Conservation (phyloP, 1,140 invertebrate species). For the Meloidogyne chitwoodi region DNA sequence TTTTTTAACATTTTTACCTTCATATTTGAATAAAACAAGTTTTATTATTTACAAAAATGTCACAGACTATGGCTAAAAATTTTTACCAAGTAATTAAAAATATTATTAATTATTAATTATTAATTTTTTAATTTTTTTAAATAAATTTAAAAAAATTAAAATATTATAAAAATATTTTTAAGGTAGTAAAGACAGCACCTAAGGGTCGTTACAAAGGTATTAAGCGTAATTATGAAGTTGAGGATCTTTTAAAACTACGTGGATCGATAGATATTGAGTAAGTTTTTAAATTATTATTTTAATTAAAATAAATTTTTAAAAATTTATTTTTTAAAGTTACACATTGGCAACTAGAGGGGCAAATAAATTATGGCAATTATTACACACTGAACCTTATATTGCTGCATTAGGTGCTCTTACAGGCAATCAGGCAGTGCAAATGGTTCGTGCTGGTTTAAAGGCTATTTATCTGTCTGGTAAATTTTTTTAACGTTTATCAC, state of each 20-base stretch:
- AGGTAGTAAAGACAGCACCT: slow-evolving; percentile 58
- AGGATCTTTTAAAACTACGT: slow-evolving; percentile 60
- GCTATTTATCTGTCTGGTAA: slow-evolving; percentile 61
- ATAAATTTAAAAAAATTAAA: not conserved
- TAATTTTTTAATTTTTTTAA: not conserved
- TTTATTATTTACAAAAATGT: not conserved
- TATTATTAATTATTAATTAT: not conserved
- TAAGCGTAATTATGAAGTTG: slow-evolving; percentile 59
- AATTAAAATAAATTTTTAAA: not conserved
- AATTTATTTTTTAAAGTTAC: slow-evolving; percentile 29
- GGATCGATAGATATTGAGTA: slow-evolving; percentile 60
- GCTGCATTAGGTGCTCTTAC: slow-evolving; percentile 61
- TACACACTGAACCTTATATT: slow-evolving; percentile 58
- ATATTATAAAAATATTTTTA: slow-evolving; percentile 12
- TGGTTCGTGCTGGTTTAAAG: slow-evolving; percentile 61
- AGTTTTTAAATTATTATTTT: not conserved
- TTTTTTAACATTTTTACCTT: too few relatives aligned
- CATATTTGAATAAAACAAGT: not conserved
- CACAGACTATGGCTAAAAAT: slow-evolving; percentile 3
- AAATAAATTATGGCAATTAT: slow-evolving; percentile 60
- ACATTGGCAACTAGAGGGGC: slow-evolving; percentile 60
- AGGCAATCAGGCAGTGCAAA: slow-evolving; percentile 62
- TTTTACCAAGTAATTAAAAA: not conserved
- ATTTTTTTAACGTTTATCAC: not conserved
- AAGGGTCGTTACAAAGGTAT: slow-evolving; percentile 60